phyloP scores from a whole-genome alignment of 2,888 invertebrate genomes.

The Electrophaes corylata region DNA sequence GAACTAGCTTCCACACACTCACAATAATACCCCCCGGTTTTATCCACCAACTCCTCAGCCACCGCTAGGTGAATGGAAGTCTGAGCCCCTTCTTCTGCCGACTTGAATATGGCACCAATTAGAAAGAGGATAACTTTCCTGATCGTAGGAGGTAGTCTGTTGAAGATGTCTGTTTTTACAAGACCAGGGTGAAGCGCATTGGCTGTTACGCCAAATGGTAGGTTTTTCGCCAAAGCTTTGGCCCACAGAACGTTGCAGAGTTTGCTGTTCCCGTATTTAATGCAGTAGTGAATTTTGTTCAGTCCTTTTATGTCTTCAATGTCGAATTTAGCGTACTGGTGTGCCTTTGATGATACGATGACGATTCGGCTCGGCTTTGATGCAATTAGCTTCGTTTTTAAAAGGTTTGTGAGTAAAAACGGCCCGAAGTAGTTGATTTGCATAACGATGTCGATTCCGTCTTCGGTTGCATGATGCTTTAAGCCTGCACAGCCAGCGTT shows the following conservation, averaged over 20 bases:
- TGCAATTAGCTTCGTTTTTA: constrained; percentile 74
- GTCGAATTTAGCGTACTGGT: constrained; percentile 78
- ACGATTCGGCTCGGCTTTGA: constrained; percentile 74
- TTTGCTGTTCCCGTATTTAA: constrained; percentile 77
- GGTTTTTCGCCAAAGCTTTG: constrained; percentile 65
- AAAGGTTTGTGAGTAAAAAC: constrained; percentile 88
- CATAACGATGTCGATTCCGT: constrained; percentile 85
- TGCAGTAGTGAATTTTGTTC: constrained; percentile 50
- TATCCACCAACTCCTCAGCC: constrained; percentile 87
- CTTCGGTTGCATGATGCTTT: constrained; percentile 72
- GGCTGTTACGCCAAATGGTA: constrained; percentile 86
- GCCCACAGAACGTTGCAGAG: constrained; percentile 69
- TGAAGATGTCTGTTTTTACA: constrained; percentile 91
- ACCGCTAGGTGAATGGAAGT: constrained; percentile 90
- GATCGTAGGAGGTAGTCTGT: constrained; percentile 72
- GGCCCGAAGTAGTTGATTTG: constrained; percentile 89
- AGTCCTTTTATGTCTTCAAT: constrained; percentile 48
- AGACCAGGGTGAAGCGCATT: constrained; percentile 94
- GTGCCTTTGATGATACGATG: constrained; percentile 67
- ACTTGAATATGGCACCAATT: constrained; percentile 87
- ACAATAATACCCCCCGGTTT: constrained; percentile 90
- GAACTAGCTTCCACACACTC: constrained; percentile 86
- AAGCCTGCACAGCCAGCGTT: constrained; percentile 83
- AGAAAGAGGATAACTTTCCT: constrained; percentile 81
- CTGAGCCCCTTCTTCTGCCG: constrained; percentile 90